Evolutionary conservation across 2,797 vertebrate species (phyloP), one percentile per base, ranked within the genome.

Genomic region (Sciurus carolinensis): DNA sequence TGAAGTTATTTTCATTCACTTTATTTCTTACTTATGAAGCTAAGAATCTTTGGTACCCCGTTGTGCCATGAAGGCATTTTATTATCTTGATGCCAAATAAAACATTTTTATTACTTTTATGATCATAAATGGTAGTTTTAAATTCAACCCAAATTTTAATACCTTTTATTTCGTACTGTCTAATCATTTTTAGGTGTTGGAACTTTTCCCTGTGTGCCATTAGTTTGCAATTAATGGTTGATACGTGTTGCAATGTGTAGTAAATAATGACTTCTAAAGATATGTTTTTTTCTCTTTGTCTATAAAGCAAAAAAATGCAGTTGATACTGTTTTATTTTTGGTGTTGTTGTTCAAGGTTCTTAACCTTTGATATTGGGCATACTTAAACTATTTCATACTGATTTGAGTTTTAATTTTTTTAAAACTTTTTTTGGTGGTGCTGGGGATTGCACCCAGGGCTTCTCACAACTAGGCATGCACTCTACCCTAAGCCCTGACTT

Each of bases 221-320:
- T 94, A 90, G 88, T 71, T 82, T 80, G 17, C 0, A 87, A 4
- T 26, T 77, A 88, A 75, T 97, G 42, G 17, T 36, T 86, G 18
- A 30, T 75, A 20, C 64, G 0, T 79, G 39, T 87, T 76, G 90
- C 47, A 90, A 72, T 50, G 17, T 79, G 9, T 3, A 88, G 15
- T 30, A 95, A 95, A 47, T 90, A 79, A 28, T 75, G 4, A 79
- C 8, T 95, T 91, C 73, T 1, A 15, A 84, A 57, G 39, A 90
- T 90, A 42, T 17, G 18, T 44, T 62, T 75, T 80, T 92, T 75
- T 75, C 30, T 86, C 10, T 69, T 91, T 24, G 12, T 95, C 18
- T 96, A 10, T 76, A 95, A 81, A 66, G 71, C 97, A 80, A 67
- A 93, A 95, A 90, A 52, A 1, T 90, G 1, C 66, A 93, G 18